phyloP scores from a whole-genome alignment of 1,140 invertebrate species.

The Phymastichus coffea region DNA sequence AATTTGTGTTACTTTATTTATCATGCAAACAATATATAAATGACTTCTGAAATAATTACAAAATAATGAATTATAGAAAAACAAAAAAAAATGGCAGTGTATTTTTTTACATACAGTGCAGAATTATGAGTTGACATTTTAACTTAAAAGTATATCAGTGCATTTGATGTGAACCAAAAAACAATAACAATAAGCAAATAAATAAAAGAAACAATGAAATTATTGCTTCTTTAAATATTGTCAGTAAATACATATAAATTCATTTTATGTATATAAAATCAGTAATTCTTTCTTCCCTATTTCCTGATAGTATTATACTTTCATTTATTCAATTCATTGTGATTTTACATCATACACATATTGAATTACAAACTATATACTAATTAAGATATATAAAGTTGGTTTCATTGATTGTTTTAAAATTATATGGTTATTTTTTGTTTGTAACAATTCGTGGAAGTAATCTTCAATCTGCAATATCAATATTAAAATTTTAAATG shows the following conservation, averaged over 20 bases:
- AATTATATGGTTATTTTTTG: too few species aligned
- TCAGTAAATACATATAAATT: slow-evolving; percentile 49
- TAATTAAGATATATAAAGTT: too few species aligned
- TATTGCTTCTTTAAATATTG: slow-evolving; percentile 44
- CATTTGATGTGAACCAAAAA: slow-evolving; percentile 26
- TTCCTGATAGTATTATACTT: too few species aligned
- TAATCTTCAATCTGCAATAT: too few species aligned
- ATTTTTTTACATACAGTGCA: slow-evolving; percentile 45
- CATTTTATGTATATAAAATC: slow-evolving; percentile 51
- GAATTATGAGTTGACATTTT: slow-evolving; percentile 13
- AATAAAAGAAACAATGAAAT: slow-evolving; percentile 44
- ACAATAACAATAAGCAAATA: slow-evolving; percentile 29
- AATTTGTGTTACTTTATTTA: slow-evolving; percentile 31
- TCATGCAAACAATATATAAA: slow-evolving; percentile 44
- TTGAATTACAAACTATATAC: too few species aligned
- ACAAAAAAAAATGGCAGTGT: slow-evolving; percentile 49
- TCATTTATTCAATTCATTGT: too few species aligned
- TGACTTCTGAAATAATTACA: slow-evolving; percentile 33
- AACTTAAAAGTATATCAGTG: slow-evolving; percentile 8
- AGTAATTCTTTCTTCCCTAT: too few species aligned
- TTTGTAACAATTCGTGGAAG: too few species aligned
- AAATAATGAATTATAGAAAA: slow-evolving; percentile 33
- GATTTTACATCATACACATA: too few species aligned
- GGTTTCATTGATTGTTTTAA: too few species aligned
- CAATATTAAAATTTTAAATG: too few species aligned